Conservation (phyloP, 2,113 vertebrate species). For the Tragelaphus buxtoni region DNA sequence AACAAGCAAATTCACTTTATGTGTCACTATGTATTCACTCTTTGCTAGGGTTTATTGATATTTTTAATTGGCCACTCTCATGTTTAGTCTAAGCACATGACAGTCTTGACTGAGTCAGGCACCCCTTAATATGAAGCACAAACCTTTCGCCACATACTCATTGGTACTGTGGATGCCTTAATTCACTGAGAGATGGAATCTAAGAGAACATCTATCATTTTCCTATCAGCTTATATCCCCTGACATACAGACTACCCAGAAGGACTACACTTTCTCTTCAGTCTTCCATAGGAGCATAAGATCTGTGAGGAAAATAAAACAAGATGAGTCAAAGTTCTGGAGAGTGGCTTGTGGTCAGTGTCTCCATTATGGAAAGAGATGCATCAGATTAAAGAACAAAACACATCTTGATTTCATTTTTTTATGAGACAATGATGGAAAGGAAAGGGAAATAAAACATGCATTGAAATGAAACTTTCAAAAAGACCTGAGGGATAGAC, state of each 20-base stretch:
- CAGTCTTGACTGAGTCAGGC: neutral
- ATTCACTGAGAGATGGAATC: neutral
- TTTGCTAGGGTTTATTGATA: neutral
- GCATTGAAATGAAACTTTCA: neutral
- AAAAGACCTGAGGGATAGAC: neutral
- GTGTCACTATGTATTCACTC: neutral
- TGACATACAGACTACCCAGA: neutral
- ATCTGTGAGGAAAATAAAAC: neutral
- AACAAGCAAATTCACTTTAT: neutral
- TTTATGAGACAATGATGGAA: neutral
- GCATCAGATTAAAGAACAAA: neutral
- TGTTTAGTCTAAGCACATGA: neutral
- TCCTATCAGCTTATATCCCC: neutral
- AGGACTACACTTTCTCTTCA: neutral
- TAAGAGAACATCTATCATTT: neutral
- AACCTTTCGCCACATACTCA: neutral
- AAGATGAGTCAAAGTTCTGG: neutral
- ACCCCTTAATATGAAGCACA: neutral
- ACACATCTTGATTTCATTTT: neutral
- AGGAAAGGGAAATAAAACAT: neutral
- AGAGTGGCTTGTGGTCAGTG: neutral
- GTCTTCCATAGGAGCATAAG: neutral
- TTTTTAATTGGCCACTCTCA: neutral
- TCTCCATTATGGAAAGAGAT: neutral
- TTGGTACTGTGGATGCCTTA: neutral